These are phyloP conservation scores for Rhinoraja longicauda DNA, from an alignment of 2,797 vertebrate genomes.

Conservation along the genomic window DNA sequence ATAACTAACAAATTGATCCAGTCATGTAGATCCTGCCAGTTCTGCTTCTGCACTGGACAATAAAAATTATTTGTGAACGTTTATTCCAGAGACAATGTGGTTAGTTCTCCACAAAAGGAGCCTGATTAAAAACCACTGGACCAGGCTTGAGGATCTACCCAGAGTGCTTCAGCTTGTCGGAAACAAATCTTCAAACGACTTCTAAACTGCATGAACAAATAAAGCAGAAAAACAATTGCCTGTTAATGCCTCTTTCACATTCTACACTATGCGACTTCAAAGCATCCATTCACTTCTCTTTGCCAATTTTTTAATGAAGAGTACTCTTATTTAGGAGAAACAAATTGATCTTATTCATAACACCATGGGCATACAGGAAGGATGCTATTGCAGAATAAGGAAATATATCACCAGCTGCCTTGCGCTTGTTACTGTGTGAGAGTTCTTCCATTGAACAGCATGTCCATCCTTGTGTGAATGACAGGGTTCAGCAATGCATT, in stretches of 20 bases:
- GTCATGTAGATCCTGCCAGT: no score
- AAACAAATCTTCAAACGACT: background rate
- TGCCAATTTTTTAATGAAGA: background rate
- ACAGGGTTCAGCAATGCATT: background rate
- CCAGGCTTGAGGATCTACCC: background rate
- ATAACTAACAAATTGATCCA: background rate
- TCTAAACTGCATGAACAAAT: background rate
- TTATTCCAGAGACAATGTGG: background rate
- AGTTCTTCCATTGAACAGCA: background rate
- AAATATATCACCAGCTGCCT: background rate
- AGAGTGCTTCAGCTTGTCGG: background rate
- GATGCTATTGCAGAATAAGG: background rate
- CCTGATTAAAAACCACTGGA: background rate
- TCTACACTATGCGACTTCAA: background rate
- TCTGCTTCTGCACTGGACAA: background rate
- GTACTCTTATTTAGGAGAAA: conserved; percentile 5
- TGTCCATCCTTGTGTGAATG: background rate
- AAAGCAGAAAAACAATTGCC: background rate
- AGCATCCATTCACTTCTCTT: background rate
- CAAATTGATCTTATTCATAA: background rate
- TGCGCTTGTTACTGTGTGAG: background rate
- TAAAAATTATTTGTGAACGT: background rate
- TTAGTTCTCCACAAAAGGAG: background rate
- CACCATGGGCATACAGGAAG: background rate
- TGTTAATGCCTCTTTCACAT: background rate